phyloP scores from a whole-genome alignment of 2,888 invertebrate species.

The Mythimna impura region DNA sequence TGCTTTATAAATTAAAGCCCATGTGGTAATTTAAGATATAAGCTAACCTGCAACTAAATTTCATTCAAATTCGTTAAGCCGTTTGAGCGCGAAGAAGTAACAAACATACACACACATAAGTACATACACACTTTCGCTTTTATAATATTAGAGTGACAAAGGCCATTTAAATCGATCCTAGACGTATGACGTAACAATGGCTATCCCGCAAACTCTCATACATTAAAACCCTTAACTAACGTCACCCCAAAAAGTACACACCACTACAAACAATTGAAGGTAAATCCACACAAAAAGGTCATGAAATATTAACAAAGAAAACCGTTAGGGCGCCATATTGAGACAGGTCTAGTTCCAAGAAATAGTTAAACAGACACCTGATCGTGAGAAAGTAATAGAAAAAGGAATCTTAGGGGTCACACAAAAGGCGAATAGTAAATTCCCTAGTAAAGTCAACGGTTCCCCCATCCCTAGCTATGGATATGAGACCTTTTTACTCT shows the following conservation, averaged over 20 bases:
- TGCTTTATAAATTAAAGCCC: too few species aligned
- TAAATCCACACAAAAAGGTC: conserved; percentile 69
- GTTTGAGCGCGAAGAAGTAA: too few species aligned
- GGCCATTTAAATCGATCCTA: conserved; percentile 56
- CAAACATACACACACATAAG: too few species aligned
- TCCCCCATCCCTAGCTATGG: conserved; percentile 49
- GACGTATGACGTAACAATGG: conserved; percentile 44
- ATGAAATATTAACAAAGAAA: conserved; percentile 72
- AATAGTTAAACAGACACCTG: conserved; percentile 81
- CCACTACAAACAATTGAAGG: conserved; percentile 66
- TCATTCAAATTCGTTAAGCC: too few species aligned
- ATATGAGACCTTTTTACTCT: conserved; percentile 52
- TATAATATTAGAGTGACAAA: conserved; percentile 30
- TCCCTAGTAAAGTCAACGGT: conserved; percentile 67
- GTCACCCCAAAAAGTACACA: conserved; percentile 60
- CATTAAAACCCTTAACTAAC: conserved; percentile 36
- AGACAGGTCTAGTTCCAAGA: conserved; percentile 76
- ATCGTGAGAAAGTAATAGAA: conserved; percentile 79
- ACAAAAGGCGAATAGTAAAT: conserved; percentile 63
- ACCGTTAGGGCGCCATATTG: conserved; percentile 81
- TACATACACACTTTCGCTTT: too few species aligned
- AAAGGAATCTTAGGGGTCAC: conserved; percentile 63
- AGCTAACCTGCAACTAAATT: too few species aligned
- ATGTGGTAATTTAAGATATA: too few species aligned
- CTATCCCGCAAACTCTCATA: conserved; percentile 54